These are phyloP conservation scores for Kradibia gibbosae DNA, from an alignment of 1,140 invertebrate genomes.

Conservation along the genomic window DNA sequence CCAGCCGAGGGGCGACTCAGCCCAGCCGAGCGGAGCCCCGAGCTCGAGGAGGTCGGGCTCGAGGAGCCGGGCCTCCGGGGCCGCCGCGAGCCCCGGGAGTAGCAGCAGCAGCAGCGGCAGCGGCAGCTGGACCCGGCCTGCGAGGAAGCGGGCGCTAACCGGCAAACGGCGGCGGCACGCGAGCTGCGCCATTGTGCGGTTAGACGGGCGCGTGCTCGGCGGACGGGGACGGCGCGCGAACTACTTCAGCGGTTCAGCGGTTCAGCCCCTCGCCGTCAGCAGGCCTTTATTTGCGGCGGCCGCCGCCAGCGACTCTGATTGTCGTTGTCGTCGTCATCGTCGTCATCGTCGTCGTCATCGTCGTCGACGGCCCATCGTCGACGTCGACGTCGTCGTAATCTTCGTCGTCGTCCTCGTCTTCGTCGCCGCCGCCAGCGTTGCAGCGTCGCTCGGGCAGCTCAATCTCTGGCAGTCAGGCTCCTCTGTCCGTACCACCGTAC, in stretches of 20 bases:
- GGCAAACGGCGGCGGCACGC: conserved; percentile 29
- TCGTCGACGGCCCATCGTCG: no score
- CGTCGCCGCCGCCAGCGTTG: no score
- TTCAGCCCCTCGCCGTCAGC: conserved; percentile 21
- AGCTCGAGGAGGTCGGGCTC: conserved; percentile 5
- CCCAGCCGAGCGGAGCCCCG: background rate
- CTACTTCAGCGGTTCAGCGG: no score
- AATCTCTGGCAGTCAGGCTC: no score
- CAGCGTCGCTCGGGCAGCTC: no score
- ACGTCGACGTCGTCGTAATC: no score
- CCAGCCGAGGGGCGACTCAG: background rate
- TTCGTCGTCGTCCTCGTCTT: no score
- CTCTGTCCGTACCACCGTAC: no score
- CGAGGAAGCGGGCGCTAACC: background rate
- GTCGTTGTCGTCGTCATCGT: background rate
- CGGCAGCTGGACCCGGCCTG: background rate
- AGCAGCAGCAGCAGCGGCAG: background rate
- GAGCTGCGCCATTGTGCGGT: conserved; percentile 64
- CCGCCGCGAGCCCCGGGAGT: background rate
- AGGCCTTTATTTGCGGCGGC: conserved; percentile 37
- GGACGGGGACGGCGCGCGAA: conserved; percentile 33
- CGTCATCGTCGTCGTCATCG: no score
- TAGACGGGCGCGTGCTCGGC: conserved; percentile 72
- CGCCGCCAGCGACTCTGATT: background rate
- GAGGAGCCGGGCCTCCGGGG: background rate